These are phyloP conservation scores for Acrobasis suavella DNA, from an alignment of 2,888 invertebrate genomes.

Conservation along the genomic window DNA sequence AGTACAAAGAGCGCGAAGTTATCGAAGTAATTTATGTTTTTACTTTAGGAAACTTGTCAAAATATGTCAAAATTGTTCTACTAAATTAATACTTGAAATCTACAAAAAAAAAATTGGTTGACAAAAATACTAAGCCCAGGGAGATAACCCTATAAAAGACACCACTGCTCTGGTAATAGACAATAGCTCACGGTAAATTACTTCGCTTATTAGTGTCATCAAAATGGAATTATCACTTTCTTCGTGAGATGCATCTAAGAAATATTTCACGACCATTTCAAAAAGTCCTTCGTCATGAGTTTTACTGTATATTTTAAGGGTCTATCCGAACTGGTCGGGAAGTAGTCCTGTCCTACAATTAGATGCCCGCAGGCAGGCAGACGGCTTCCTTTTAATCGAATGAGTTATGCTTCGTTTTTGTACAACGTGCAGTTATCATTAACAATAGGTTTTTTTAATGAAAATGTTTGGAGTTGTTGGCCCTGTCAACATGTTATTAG, in stretches of 20 bases:
- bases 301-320: neutral
- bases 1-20: too few relatives aligned
- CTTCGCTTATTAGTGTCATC: constrained; percentile 30
- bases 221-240: constrained; percentile 31
- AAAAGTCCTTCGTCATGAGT: neutral
- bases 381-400: constrained; percentile 66
- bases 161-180: constrained; percentile 5
- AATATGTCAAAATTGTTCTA: too few relatives aligned
- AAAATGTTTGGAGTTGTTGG: constrained; percentile 26
- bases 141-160: too few relatives aligned
- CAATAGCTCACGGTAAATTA: constrained; percentile 25
- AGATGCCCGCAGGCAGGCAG: constrained; percentile 66
- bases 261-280: constrained; percentile 9
- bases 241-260: constrained; percentile 19
- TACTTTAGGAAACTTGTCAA: too few relatives aligned
- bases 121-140: too few relatives aligned
- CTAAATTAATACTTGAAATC: too few relatives aligned
- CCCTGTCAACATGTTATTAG: constrained; percentile 20
- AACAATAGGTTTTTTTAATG: constrained; percentile 22
- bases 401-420: constrained; percentile 76
- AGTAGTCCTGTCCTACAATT: constrained; percentile 53
- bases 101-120: too few relatives aligned
- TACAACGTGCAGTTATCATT: constrained; percentile 57
- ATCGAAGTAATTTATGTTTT: too few relatives aligned
- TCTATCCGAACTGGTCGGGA: constrained; percentile 12